These are phyloP conservation scores for Phasianus colchicus DNA, from an alignment of 2,113 vertebrate genomes.

Conservation along the genomic window DNA sequence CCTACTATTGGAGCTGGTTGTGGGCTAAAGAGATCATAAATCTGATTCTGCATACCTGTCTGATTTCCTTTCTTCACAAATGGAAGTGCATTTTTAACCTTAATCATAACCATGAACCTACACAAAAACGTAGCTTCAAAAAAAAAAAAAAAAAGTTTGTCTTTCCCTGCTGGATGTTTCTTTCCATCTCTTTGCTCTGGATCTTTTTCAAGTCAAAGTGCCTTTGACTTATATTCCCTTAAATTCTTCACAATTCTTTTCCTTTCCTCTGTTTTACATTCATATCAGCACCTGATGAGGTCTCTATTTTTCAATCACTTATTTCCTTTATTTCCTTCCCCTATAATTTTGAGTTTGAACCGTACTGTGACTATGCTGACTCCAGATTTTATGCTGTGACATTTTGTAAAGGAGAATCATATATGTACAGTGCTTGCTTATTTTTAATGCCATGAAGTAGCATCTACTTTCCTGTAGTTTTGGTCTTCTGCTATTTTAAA, in stretches of 20 bases:
- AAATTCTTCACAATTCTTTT: fast-evolving
- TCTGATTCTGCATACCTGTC: neutral
- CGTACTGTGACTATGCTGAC: neutral
- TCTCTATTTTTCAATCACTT: neutral
- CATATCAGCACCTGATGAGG: neutral
- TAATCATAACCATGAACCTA: neutral
- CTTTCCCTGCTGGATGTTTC: neutral
- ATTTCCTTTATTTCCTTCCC: neutral
- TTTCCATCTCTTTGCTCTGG: neutral
- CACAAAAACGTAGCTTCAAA: neutral
- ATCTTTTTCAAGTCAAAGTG: neutral
- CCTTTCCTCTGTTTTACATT: neutral
- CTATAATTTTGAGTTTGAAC: neutral
- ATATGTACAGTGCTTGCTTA: neutral
- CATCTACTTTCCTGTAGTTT: neutral
- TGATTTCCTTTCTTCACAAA: neutral
- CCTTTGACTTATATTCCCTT: neutral
- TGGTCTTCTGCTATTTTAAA: neutral
- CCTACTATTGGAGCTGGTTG: neutral
- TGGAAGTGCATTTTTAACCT: neutral
- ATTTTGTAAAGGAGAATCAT: neutral
- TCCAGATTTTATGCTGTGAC: neutral
- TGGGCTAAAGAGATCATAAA: neutral
- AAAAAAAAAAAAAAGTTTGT: neutral
- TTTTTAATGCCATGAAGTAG: neutral